These are phyloP conservation scores for Drosophila serrata DNA, from an alignment of 1,140 invertebrate species.

Conservation along the genomic window DNA sequence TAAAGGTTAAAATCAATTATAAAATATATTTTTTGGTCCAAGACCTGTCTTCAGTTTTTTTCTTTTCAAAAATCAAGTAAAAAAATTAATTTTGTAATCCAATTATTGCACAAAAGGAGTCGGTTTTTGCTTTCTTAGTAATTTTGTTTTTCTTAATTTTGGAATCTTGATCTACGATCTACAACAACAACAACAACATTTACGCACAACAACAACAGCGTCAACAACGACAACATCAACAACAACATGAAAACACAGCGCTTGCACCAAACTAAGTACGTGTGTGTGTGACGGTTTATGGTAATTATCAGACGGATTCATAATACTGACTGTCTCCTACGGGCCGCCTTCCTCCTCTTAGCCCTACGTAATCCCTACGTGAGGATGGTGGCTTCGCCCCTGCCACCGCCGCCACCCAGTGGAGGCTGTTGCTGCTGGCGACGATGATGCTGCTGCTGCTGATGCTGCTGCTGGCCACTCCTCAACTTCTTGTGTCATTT, in stretches of 20 bases:
- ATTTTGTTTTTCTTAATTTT: neutral
- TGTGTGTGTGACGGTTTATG: constrained; percentile 48
- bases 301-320: constrained; percentile 80
- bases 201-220: constrained; percentile 47
- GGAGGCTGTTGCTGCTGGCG: constrained; percentile 34
- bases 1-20: neutral
- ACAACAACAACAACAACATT: constrained; percentile 44
- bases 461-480: constrained; percentile 37
- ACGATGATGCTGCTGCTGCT: constrained; percentile 15
- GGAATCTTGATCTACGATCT: constrained; percentile 23
- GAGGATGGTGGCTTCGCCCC: constrained; percentile 57
- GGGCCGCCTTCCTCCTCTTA: neutral
- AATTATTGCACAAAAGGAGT: constrained; percentile 52
- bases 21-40: neutral
- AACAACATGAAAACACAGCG: constrained; percentile 54
- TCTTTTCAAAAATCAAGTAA: constrained; percentile 1
- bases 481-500: constrained; percentile 73
- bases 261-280: constrained; percentile 36
- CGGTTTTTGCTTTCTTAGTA: neutral
- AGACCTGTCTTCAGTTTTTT: neutral
- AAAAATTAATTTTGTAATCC: constrained; percentile 13
- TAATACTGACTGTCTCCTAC: constrained; percentile 68
- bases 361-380: constrained; percentile 42
- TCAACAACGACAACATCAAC: constrained; percentile 47
- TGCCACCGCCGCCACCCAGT: constrained; percentile 18